phyloP scores from a whole-genome alignment of 2,797 vertebrate genomes.

The Oceanodroma leucorhoa region DNA sequence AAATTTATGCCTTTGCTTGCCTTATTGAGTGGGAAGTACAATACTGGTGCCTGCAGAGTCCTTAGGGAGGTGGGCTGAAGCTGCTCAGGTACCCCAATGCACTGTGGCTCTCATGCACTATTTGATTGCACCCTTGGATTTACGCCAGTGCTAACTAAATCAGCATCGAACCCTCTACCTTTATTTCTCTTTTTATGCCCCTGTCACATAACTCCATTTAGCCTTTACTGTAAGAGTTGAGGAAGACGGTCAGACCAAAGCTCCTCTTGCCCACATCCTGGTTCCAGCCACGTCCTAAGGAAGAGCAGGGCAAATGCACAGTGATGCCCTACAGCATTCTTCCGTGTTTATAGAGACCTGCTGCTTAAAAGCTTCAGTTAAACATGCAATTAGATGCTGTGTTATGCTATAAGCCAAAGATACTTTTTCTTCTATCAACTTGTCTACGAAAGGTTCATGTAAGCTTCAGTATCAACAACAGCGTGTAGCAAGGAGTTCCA shows the following conservation, averaged over 20 bases:
- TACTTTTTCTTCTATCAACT: neutral
- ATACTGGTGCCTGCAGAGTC: neutral
- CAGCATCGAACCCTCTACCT: neutral
- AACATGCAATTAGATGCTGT: neutral
- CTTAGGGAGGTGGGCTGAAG: neutral
- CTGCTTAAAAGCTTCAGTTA: neutral
- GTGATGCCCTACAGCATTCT: neutral
- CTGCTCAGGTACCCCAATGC: neutral
- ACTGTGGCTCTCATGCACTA: neutral
- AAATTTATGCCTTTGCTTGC: neutral
- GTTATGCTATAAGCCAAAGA: neutral
- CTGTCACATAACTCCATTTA: neutral
- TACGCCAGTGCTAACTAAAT: neutral
- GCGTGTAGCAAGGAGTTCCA: neutral
- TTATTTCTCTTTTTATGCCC: neutral
- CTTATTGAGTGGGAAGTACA: neutral
- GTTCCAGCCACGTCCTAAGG: neutral
- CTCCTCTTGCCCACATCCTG: neutral
- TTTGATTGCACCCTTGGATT: neutral
- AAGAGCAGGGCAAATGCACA: neutral
- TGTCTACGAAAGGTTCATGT: neutral
- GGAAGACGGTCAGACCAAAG: neutral
- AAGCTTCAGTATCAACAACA: neutral
- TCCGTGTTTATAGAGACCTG: neutral
- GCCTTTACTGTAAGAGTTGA: neutral